These are phyloP conservation scores for Myotis planiceps DNA, from an alignment of 2,797 vertebrate species.

Conservation along the genomic window DNA sequence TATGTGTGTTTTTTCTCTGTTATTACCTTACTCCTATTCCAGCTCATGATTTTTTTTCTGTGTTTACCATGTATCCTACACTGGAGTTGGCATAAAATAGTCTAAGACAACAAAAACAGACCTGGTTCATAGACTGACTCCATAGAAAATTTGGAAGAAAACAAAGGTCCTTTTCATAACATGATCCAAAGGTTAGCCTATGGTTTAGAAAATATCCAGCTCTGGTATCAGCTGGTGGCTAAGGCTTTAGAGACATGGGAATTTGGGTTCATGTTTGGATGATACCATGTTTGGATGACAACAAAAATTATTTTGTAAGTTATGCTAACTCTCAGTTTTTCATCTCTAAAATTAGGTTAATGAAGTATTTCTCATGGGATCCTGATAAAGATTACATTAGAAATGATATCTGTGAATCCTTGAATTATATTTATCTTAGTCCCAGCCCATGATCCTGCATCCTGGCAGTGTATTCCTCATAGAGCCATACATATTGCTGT, in stretches of 20 bases:
- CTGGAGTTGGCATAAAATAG: not conserved
- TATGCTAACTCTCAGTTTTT: not conserved
- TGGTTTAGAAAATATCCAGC: not conserved
- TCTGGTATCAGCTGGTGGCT: not conserved
- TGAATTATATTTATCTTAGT: not conserved
- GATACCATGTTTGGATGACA: not conserved
- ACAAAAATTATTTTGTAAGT: not conserved
- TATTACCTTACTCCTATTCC: not conserved
- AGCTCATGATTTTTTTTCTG: not conserved
- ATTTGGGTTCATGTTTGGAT: not conserved
- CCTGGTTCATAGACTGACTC: not conserved
- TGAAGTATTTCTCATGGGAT: not conserved
- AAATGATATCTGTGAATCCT: not conserved
- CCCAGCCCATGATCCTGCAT: not conserved
- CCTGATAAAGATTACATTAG: not conserved
- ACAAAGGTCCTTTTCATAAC: not conserved
- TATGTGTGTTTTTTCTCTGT: not conserved
- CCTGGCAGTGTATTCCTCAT: not conserved
- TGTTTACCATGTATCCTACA: not conserved
- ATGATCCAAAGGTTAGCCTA: not conserved
- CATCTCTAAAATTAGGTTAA: not conserved
- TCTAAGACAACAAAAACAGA: not conserved
- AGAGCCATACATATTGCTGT: not conserved
- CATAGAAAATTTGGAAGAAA: not conserved
- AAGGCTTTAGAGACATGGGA: not conserved